These are phyloP conservation scores for Rhodeus uyekii DNA, from an alignment of 2,797 vertebrate genomes.

Conservation along the genomic window DNA sequence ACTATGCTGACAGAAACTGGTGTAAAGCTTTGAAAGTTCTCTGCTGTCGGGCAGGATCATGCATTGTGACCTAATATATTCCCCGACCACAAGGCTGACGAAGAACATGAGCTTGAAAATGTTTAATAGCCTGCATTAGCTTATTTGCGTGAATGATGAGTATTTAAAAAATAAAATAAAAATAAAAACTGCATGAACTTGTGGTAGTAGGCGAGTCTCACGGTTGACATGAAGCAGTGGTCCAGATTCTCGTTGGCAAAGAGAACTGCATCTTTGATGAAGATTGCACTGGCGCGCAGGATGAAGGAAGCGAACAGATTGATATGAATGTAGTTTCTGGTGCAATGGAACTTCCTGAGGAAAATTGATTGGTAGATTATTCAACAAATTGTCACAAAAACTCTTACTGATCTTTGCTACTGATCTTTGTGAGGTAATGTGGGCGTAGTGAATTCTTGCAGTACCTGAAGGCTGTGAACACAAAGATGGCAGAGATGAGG, in stretches of 20 bases:
- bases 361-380: neutral
- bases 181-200: neutral
- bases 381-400: neutral
- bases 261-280: conserved; percentile 86
- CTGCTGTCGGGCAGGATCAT: neutral
- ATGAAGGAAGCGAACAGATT: conserved; percentile 91
- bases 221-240: conserved; percentile 88
- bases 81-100: neutral
- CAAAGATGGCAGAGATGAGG: conserved; percentile 77
- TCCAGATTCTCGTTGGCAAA: conserved; percentile 87
- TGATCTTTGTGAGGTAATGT: neutral
- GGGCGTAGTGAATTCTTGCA: neutral
- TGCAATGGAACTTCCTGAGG: conserved; percentile 87
- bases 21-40: neutral
- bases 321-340: conserved; percentile 92
- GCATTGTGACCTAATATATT: neutral
- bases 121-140: neutral
- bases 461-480: conserved; percentile 79
- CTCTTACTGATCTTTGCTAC: neutral
- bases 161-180: neutral
- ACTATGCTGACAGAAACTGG: neutral
- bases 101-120: neutral
- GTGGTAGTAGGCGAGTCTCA: conserved; percentile 62
- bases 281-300: conserved; percentile 85
- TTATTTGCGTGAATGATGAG: neutral